Evolutionary conservation across 2,113 vertebrate species (phyloP).

Genomic region (Agelaius phoeniceus): DNA sequence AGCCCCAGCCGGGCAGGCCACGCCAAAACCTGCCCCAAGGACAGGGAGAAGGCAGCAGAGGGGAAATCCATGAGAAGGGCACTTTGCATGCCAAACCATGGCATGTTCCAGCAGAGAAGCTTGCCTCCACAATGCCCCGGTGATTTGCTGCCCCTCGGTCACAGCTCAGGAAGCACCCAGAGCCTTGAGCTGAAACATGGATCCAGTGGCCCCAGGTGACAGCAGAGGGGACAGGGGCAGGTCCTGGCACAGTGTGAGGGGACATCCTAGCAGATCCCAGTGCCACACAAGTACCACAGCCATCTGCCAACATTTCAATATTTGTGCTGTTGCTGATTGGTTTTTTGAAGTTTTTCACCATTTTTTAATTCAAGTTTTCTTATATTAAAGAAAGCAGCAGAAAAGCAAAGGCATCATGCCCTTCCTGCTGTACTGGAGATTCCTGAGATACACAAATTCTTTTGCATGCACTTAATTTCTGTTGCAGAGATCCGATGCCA

Average conservation of each 20-base stretch:
- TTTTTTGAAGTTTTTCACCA: neutral
- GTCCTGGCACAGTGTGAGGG: neutral
- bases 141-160: neutral
- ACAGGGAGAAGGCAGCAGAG: neutral
- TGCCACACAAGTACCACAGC: neutral
- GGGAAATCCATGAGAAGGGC: neutral
- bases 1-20: neutral
- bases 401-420: neutral
- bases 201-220: neutral
- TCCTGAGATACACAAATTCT: neutral
- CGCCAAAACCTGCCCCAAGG: accelerated
- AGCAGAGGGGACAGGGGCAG: neutral
- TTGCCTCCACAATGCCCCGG: neutral
- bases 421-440: neutral
- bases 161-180: neutral
- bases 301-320: neutral
- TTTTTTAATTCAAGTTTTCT: neutral
- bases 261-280: neutral
- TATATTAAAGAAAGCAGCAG: neutral
- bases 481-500: neutral
- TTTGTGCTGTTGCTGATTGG: accelerated
- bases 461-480: neutral
- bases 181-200: neutral
- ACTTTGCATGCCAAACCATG: neutral
- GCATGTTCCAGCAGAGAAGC: neutral